These are phyloP conservation scores for Plagodis dolabraria DNA, from an alignment of 2,888 invertebrate species.

Conservation along the genomic window DNA sequence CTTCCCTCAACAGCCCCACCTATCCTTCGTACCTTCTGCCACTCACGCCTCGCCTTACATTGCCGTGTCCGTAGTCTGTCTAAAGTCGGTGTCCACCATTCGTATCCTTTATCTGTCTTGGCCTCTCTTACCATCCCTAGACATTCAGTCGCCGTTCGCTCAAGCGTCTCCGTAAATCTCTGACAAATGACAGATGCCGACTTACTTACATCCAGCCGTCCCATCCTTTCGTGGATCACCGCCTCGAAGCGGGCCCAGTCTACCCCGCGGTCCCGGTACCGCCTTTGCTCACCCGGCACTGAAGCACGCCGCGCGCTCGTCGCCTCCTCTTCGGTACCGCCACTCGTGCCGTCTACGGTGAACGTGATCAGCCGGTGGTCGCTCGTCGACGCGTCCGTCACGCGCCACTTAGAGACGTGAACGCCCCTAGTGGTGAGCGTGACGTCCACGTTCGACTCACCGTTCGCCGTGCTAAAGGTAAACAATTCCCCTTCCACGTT, in stretches of 20 bases:
- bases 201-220: neutral
- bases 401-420: slow-evolving; percentile 24
- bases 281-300: neutral
- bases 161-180: neutral
- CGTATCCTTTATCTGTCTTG: neutral
- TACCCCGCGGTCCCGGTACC: neutral
- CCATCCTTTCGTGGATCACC: neutral
- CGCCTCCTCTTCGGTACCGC: too few relatives aligned
- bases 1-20: neutral
- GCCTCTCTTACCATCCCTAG: slow-evolving; percentile 2
- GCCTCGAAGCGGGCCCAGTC: neutral
- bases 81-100: slow-evolving; percentile 26
- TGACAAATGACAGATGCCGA: slow-evolving; percentile 1
- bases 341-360: neutral
- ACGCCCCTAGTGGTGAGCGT: slow-evolving; percentile 13
- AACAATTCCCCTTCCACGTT: neutral
- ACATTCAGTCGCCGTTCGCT: slow-evolving; percentile 1
- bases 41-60: neutral
- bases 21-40: neutral
- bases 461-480: slow-evolving; percentile 33
- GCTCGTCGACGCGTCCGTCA: too few relatives aligned
- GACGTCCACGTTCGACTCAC: too few relatives aligned
- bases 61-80: slow-evolving; percentile 15
- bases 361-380: slow-evolving; percentile 5
- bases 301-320: neutral